phyloP scores from a whole-genome alignment of 2,113 vertebrate genomes.

The Capra hircus region DNA sequence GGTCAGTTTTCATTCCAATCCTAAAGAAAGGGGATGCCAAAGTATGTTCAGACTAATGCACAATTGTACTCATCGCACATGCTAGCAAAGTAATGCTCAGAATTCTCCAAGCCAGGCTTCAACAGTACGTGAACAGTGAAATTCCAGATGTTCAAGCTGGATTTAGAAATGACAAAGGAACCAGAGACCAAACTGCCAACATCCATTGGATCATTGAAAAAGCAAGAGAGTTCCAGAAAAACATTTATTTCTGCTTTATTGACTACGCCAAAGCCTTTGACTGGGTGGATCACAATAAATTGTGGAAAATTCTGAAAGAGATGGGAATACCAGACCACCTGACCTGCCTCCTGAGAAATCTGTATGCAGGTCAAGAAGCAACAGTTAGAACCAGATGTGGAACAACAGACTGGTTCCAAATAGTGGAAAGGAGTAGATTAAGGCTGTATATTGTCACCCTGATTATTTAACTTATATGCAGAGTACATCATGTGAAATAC shows the following conservation, averaged over 20 bases:
- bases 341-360: not conserved
- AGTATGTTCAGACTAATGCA: not conserved
- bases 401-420: not conserved
- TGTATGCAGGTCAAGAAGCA: not conserved
- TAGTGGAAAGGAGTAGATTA: not conserved
- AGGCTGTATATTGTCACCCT: not conserved
- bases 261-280: not conserved
- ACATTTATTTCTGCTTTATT: not conserved
- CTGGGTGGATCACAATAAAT: not conserved
- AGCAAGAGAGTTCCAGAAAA: not conserved
- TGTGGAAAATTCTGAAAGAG: not conserved
- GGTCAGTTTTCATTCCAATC: not conserved
- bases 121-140: fast-evolving
- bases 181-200: not conserved
- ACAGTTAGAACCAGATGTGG: not conserved
- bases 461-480: not conserved
- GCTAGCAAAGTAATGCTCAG: not conserved
- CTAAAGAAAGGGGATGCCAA: not conserved
- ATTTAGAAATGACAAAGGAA: not conserved
- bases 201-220: not conserved
- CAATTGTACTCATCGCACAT: not conserved
- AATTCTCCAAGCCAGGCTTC: not conserved
- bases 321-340: not conserved
- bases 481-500: not conserved
- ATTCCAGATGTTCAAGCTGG: not conserved